Conservation (phyloP, 1,140 invertebrate genomes). For the Paraescarpia echinospica region DNA sequence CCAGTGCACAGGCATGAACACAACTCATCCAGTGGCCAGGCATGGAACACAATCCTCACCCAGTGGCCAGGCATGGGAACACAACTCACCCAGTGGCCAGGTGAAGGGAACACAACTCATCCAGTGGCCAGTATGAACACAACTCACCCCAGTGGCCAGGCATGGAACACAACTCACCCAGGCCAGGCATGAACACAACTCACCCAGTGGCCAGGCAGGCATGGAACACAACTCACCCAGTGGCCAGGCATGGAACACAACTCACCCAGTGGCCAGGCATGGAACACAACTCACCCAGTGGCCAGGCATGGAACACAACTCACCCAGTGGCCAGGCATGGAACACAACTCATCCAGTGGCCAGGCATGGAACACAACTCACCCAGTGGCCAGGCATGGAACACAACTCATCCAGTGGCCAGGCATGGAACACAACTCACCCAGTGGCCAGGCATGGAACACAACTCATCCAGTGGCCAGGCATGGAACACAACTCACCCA, state of each 20-base stretch:
- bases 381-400: constrained; percentile 6
- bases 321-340: neutral
- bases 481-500: neutral
- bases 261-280: neutral
- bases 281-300: constrained; percentile 1
- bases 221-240: neutral
- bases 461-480: neutral
- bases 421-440: constrained; percentile 2
- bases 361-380: constrained; percentile 7
- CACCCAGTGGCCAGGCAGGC: neutral
- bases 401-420: neutral
- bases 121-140: neutral
- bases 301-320: constrained; percentile 6
- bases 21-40: neutral
- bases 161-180: too few relatives aligned
- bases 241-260: constrained; percentile 7
- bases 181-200: too few relatives aligned
- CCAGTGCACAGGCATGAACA: too few relatives aligned
- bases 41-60: neutral
- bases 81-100: neutral
- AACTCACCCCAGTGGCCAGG: neutral
- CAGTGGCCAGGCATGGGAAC: neutral
- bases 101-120: neutral
- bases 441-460: constrained; percentile 7
- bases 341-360: neutral